Conservation (phyloP, 2,113 vertebrate species). For the Archocentrus centrarchus region DNA sequence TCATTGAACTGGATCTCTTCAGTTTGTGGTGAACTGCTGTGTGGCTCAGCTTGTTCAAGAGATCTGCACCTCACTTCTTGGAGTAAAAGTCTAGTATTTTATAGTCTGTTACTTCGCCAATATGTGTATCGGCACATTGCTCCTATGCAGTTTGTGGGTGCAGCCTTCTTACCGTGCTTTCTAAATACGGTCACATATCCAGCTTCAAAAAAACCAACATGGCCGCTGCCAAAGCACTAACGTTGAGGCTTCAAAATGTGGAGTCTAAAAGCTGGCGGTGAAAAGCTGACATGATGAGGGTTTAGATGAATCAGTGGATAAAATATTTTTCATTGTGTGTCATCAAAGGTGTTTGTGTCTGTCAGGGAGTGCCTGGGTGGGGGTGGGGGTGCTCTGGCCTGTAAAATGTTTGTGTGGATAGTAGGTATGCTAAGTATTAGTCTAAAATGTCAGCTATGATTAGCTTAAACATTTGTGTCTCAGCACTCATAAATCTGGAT, state of each 20-base stretch:
- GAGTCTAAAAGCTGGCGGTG: no score
- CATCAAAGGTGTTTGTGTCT: background rate
- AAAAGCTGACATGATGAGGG: background rate
- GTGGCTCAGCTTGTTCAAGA: background rate
- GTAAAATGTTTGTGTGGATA: background rate
- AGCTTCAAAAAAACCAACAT: no score
- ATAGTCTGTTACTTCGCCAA: background rate
- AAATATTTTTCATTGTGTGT: background rate
- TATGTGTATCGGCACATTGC: fast-evolving
- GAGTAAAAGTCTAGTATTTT: background rate
- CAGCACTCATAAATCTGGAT: background rate
- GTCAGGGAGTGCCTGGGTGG: background rate
- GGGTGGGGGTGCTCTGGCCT: background rate
- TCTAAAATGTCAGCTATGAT: background rate
- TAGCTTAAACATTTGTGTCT: background rate
- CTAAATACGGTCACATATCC: no score
- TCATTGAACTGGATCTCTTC: background rate
- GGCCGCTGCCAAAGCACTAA: no score
- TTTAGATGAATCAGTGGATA: background rate
- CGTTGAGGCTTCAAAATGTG: no score
- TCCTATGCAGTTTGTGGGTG: background rate
- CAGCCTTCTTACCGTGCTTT: no score
- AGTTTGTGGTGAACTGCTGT: background rate
- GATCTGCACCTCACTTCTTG: background rate
- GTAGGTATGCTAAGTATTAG: background rate